phyloP scores from a whole-genome alignment of 2,113 vertebrate species.

The Oryzias woworae region DNA sequence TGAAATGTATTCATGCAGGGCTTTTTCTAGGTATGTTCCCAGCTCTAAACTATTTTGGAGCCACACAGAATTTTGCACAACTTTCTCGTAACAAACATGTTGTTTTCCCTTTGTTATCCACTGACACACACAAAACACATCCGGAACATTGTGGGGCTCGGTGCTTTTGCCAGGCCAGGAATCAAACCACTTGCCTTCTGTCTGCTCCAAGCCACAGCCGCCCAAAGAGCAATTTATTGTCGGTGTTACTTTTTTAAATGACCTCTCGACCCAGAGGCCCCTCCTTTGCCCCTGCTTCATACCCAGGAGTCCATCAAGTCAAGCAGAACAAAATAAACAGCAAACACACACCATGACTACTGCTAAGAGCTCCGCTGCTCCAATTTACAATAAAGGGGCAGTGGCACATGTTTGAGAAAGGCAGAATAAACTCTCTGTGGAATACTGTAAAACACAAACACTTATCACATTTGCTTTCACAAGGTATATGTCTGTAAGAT shows the following conservation, averaged over 20 bases:
- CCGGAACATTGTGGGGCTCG: too few relatives aligned
- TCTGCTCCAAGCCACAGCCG: too few relatives aligned
- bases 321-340: conserved; percentile 61
- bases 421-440: neutral
- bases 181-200: too few relatives aligned
- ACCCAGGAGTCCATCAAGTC: conserved; percentile 32
- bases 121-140: too few relatives aligned
- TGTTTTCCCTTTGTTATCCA: too few relatives aligned
- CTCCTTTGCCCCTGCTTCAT: neutral
- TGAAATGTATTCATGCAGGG: too few relatives aligned
- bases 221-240: conserved; percentile 1
- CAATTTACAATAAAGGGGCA: neutral
- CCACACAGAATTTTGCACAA: too few relatives aligned
- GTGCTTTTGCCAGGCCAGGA: too few relatives aligned
- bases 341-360: conserved; percentile 37
- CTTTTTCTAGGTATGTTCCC: too few relatives aligned
- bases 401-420: too few relatives aligned
- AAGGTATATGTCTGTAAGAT: neutral
- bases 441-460: neutral
- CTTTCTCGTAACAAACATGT: too few relatives aligned
- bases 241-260: conserved; percentile 33
- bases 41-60: too few relatives aligned
- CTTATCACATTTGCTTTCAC: neutral
- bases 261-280: conserved; percentile 45
- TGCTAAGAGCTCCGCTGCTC: conserved; percentile 21